Conservation (phyloP, 2,113 vertebrate species). For the Aepyceros melampus region DNA sequence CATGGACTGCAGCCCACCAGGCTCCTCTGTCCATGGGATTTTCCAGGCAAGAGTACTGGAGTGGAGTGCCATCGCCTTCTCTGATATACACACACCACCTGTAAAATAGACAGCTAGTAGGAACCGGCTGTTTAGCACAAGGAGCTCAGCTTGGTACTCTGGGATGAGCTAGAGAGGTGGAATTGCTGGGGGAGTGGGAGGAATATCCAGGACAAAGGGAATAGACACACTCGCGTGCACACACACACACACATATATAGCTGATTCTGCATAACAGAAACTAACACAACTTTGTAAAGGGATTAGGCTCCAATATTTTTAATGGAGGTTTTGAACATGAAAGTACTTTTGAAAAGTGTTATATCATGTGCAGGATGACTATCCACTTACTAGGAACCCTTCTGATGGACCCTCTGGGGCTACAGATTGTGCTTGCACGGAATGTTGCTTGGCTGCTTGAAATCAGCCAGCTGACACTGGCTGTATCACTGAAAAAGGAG, state of each 20-base stretch:
- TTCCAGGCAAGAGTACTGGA: no score
- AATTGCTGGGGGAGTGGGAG: not conserved
- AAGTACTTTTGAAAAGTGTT: not conserved
- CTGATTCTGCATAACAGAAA: not conserved
- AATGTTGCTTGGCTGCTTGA: not conserved
- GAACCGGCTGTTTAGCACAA: not conserved
- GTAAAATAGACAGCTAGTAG: not conserved
- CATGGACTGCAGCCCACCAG: no score
- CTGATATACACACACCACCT: accelerated
- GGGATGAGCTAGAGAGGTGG: not conserved
- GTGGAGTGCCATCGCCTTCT: no score
- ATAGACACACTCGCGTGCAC: accelerated
- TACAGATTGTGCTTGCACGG: constrained; percentile 31
- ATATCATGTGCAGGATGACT: not conserved
- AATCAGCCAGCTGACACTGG: constrained; percentile 29
- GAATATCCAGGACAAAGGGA: not conserved
- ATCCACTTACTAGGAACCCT: not conserved
- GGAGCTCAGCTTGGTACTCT: not conserved
- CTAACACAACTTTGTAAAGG: not conserved
- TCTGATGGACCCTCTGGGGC: not conserved
- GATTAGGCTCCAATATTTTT: not conserved
- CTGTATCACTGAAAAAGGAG: not conserved
- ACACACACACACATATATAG: not conserved
- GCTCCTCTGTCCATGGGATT: no score
- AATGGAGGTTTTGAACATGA: not conserved